Percentiles rank a stretch among this genome's conserved stretches.
Conservation (phyloP, 1,140 invertebrate genomes). For the Pogonomyrmex barbatus region DNA sequence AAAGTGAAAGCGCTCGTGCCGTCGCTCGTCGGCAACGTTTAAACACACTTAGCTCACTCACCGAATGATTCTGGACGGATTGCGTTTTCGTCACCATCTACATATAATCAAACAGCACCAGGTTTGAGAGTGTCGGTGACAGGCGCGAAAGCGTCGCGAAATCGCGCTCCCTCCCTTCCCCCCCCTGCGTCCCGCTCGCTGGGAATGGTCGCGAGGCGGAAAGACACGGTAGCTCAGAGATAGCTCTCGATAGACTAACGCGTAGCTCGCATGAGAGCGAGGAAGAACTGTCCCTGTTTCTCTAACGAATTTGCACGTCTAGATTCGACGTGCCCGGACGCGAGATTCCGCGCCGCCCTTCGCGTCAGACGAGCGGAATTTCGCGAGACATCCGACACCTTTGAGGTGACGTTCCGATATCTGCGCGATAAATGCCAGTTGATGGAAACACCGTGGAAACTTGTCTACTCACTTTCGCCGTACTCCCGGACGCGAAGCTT, state of each 20-base stretch:
- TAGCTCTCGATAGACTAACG: background rate
- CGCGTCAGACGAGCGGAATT: constrained; percentile 13
- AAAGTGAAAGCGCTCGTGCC: constrained; percentile 76
- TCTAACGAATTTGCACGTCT: constrained; percentile 7
- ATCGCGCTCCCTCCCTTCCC: too few relatives aligned
- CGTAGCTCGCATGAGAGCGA: background rate
- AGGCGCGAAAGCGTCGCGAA: background rate
- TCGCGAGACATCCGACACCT: background rate
- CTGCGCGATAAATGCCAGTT: background rate
- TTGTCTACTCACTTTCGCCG: constrained; percentile 90
- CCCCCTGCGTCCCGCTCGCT: background rate
- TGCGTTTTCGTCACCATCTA: constrained; percentile 83
- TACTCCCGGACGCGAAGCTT: constrained; percentile 90
- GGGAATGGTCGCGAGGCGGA: constrained; percentile 18
- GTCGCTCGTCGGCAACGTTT: constrained; percentile 72
- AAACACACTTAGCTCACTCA: constrained; percentile 81
- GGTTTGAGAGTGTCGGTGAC: constrained; percentile 66
- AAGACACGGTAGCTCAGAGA: background rate
- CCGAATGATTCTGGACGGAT: constrained; percentile 79
- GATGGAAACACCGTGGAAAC: constrained; percentile 21
- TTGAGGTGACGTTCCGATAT: constrained; percentile 17
- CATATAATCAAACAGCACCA: constrained; percentile 78
- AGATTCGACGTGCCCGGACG: background rate
- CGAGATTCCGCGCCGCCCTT: background rate
- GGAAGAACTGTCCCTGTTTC: constrained; percentile 15